phyloP scores from a whole-genome alignment of 2,888 invertebrate genomes.

The Thumatha senex region DNA sequence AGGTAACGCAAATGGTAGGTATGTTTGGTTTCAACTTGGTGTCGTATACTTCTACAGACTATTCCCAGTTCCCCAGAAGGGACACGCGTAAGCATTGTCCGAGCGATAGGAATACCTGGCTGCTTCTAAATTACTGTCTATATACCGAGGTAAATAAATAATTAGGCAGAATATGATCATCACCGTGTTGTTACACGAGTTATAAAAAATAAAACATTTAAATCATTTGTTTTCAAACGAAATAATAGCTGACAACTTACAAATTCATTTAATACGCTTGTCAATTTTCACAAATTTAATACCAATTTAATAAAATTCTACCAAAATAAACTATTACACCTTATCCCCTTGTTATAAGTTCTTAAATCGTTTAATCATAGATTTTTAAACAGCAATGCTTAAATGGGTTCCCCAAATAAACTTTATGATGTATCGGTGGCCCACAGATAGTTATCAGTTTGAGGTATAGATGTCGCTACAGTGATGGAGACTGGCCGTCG shows the following conservation, averaged over 20 bases:
- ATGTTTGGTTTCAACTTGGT: too few species aligned
- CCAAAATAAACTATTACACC: neutral
- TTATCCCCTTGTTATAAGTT: neutral
- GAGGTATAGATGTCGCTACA: conserved; percentile 46
- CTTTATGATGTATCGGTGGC: conserved; percentile 35
- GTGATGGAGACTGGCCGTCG: conserved; percentile 26
- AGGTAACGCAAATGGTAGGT: too few species aligned
- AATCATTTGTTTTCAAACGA: neutral
- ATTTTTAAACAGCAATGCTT: neutral
- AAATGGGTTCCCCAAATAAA: conserved; percentile 23
- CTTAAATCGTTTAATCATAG: neutral
- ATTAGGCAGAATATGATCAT: too few species aligned
- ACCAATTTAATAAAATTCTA: neutral
- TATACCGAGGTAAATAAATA: too few species aligned
- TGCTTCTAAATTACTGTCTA: too few species aligned
- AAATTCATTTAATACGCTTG: conserved; percentile 20
- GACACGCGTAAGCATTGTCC: too few species aligned
- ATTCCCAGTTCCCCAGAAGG: too few species aligned
- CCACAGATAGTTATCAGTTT: conserved; percentile 47
- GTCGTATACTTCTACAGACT: too few species aligned
- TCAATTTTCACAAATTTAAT: conserved; percentile 15
- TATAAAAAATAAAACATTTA: neutral
- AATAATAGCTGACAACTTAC: conserved; percentile 7
- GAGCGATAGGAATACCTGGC: too few species aligned
- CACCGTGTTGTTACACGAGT: too few species aligned